A percentile compares a stretch with the other conserved stretches of the same genome.
Conservation (phyloP, 2,888 invertebrate species). For the Tachina lurida region DNA sequence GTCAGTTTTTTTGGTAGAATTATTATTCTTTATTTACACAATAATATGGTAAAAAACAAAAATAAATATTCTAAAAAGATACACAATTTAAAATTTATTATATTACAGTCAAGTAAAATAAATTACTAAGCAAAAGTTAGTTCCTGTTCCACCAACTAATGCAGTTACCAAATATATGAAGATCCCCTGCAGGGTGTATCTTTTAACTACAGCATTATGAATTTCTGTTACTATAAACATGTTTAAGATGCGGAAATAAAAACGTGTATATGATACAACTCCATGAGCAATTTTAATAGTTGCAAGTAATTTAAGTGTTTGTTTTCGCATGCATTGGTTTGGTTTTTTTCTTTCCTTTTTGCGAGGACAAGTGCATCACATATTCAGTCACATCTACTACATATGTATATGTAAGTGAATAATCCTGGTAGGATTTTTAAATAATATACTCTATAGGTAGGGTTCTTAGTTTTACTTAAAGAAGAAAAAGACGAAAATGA, state of each 20-base stretch:
- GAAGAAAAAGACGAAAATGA: background rate
- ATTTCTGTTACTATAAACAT: background rate
- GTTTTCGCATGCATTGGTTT: constrained; percentile 50
- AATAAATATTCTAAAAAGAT: too few species aligned
- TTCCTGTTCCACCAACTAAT: too few species aligned
- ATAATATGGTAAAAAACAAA: too few species aligned
- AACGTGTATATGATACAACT: constrained; percentile 1
- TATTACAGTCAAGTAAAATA: too few species aligned
- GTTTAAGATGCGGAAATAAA: constrained; percentile 10
- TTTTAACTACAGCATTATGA: background rate
- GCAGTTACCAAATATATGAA: background rate
- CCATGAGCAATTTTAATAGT: constrained; percentile 53
- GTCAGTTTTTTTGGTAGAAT: too few species aligned
- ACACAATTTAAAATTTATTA: too few species aligned
- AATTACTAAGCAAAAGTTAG: too few species aligned
- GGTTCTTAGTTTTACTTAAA: background rate
- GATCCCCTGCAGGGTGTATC: background rate
- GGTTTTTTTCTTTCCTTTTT: background rate
- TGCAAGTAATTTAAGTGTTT: constrained; percentile 56
- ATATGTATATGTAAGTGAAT: background rate
- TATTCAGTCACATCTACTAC: background rate
- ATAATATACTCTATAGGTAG: background rate
- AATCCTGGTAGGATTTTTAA: constrained; percentile 10
- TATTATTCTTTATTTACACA: too few species aligned
- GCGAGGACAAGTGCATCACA: constrained; percentile 4